Percentiles rank a stretch among this genome's conserved stretches.
These are phyloP conservation scores for Bambusicola thoracicus DNA, from an alignment of 2,113 vertebrate species.

Conservation along the genomic window DNA sequence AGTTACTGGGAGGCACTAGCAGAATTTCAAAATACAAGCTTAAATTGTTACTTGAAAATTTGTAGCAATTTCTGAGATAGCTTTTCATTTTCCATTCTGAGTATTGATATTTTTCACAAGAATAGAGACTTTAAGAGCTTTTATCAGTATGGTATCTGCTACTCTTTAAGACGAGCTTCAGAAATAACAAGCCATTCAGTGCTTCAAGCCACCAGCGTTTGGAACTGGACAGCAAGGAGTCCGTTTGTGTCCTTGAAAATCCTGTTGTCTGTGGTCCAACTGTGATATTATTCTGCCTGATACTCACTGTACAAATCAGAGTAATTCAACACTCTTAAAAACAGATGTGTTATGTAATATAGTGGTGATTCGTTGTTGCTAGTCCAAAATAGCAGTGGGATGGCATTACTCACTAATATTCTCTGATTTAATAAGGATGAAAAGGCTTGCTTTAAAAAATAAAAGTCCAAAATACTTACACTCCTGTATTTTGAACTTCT, in stretches of 20 bases:
- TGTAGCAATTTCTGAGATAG: not conserved
- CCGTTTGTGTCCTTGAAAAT: not conserved
- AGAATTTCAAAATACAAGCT: not conserved
- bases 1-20: not conserved
- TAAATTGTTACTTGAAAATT: not conserved
- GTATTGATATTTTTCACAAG: not conserved
- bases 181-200: not conserved
- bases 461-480: slow-evolving; percentile 32
- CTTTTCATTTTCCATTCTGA: not conserved
- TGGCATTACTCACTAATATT: not conserved
- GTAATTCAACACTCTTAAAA: not conserved
- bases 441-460: not conserved
- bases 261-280: not conserved
- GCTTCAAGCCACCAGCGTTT: not conserved
- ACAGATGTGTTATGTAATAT: not conserved
- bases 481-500: not conserved
- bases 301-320: not conserved
- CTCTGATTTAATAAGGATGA: not conserved
- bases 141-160: not conserved
- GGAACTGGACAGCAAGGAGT: not conserved
- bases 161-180: not conserved
- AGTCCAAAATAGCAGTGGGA: slow-evolving; percentile 12
- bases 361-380: slow-evolving; percentile 22
- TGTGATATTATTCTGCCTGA: not conserved
- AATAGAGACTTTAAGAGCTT: not conserved